A percentile compares a stretch with the other conserved stretches of the same genome.
Evolutionary conservation across 2,113 vertebrate genomes (phyloP).

Genomic region (Eptesicus fuscus): DNA sequence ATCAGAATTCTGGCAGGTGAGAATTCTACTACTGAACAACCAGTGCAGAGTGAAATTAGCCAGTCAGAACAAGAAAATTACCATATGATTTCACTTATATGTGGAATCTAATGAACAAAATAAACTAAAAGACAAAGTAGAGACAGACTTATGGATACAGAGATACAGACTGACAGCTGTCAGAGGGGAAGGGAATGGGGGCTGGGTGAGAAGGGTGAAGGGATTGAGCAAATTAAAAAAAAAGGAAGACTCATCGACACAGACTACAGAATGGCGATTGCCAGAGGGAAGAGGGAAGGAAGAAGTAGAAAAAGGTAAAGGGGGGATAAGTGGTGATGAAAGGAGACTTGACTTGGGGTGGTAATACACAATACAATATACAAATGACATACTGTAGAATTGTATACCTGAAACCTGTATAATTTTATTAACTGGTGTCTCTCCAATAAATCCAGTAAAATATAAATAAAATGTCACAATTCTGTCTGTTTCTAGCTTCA

Average conservation of each 20-base stretch:
- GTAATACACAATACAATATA: not conserved
- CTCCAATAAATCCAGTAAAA: not conserved
- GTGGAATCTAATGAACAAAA: not conserved
- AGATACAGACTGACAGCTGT: not conserved
- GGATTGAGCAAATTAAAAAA: not conserved
- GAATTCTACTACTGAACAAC: not conserved
- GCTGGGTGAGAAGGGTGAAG: not conserved
- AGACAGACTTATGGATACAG: not conserved
- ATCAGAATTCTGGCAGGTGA: not conserved
- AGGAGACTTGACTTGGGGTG: not conserved
- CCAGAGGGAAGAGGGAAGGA: not conserved
- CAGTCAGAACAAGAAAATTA: not conserved
- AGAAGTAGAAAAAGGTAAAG: not conserved
- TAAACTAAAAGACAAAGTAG: not conserved
- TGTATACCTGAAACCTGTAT: not conserved
- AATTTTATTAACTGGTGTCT: not conserved
- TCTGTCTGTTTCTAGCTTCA: not conserved
- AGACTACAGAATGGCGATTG: not conserved
- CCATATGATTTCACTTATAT: not conserved
- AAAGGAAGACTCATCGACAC: not conserved
- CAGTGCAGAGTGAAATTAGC: not conserved
- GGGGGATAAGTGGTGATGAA: not conserved
- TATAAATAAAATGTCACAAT: not conserved
- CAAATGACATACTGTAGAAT: not conserved
- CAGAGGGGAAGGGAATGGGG: not conserved